Evolutionary conservation across 2,888 invertebrate species (phyloP), one percentile per base, ranked within the genome.

Genomic region (Drosophila subquinaria): DNA sequence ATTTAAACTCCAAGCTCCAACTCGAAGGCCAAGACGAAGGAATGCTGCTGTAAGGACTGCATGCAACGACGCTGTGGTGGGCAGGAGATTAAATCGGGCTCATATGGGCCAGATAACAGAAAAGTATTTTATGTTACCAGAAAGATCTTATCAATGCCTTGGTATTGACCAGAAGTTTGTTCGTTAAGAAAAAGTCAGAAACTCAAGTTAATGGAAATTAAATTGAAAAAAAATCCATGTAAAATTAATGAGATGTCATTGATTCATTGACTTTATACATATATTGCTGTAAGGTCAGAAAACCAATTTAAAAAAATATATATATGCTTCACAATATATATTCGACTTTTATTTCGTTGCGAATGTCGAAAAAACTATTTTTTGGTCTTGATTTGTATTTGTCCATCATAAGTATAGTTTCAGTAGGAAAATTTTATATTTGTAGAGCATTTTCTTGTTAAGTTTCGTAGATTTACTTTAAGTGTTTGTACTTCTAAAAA

Each of bases 1-100:
- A 40, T 15, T 15, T 6, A 0, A 33, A 51, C 15, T 4, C 13
- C 10, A n/a, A 23, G 42, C 3, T 30, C 38, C 8, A 5, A 38
- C 4, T 9, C 33, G 5, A 33, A 50, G 10, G 17, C 17, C 13
- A 61, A 61, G 42, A 2, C 52, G 1, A 71, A 62, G 40, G 45
- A 20, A 13, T 80, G 76, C 63, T 52, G 60, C 0, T 76, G 76
- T 17, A 79, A 57, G 66, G 66, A 76, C 1, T 80, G 76, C 48
- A 60, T 38, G 43, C 42, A 50, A 43, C 61, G 65, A 0, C 48
- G 60, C 35, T 36, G 35, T n/a, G 61, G 64, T 0, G 76, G 64
- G n/a, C 36, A 45, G 4, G 60, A 48, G 8, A 23, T 60, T 2
- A 42, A n/a, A 15, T 45, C 35, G 0, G 65, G 65, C 4, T 51